Conservation (phyloP, 2,797 vertebrate species). For the Eospalax fontanierii region DNA sequence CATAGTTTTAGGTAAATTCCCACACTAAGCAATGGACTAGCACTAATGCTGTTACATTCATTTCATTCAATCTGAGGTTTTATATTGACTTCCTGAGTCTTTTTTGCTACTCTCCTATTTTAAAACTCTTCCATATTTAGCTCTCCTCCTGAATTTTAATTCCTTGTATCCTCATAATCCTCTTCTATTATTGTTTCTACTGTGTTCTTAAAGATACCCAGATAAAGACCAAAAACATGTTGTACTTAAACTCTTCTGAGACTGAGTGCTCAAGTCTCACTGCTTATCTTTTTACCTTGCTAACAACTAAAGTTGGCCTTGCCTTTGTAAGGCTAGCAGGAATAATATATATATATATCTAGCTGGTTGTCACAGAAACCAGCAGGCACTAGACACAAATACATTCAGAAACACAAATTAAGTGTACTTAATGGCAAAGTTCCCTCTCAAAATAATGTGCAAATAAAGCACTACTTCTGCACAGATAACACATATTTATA, state of each 20-base stretch:
- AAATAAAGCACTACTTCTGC: constrained; percentile 42
- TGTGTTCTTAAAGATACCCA: not conserved
- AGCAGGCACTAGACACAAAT: constrained; percentile 26
- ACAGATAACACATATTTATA: not conserved
- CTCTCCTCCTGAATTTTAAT: constrained; percentile 51
- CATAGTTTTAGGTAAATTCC: constrained; percentile 42
- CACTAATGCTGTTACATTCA: not conserved
- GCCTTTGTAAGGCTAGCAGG: constrained; percentile 20
- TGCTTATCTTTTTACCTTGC: constrained; percentile 28
- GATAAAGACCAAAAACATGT: constrained; percentile 14
- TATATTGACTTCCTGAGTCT: constrained; percentile 53
- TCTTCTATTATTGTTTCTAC: constrained; percentile 1
- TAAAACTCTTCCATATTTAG: not conserved
- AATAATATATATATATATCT: constrained; percentile 10
- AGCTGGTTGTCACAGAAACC: constrained; percentile 32
- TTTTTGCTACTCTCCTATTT: constrained; percentile 37
- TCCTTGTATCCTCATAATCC: not conserved
- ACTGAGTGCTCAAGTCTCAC: not conserved
- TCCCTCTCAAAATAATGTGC: constrained; percentile 65
- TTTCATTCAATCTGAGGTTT: constrained; percentile 46
- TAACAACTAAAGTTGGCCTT: constrained; percentile 50
- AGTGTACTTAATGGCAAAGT: constrained; percentile 49
- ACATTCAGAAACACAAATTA: constrained; percentile 68
- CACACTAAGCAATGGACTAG: not conserved
- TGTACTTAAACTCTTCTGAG: constrained; percentile 22